Evolutionary conservation across 2,113 vertebrate species (phyloP), one percentile per base, ranked within the genome.

Genomic region (Dipodomys stephensi): DNA sequence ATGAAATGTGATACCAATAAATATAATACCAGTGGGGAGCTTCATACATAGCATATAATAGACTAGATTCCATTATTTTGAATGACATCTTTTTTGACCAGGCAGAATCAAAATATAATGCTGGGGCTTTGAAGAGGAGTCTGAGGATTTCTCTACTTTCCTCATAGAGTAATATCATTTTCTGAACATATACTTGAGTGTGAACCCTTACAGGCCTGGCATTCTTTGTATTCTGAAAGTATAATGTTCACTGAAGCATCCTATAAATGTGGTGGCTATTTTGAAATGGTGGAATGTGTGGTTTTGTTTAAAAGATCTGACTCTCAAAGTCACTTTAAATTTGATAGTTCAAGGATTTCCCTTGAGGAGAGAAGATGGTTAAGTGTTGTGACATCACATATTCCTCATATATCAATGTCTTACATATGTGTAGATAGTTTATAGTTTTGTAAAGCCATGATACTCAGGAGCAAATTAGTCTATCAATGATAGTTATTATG

Each of bases 291-390:
- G n/a, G 91, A 65, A 64, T 88, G 60, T 85, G 27, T 65, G 11
- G 7, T 82, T 2, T 93, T 83, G 92, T 93, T 22, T 15, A 27
- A 25, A 69, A 79, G 57, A 78, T 80, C 32, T 94, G 20, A 71
- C 64, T 90, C 67, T 77, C 44, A 73, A 53, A 88, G 49, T 87
- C n/a, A 81, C 85, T 94, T 92, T 78, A 80, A 69, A 57, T 81
- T 72, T 95, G 76, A 81, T 53, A 73, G 62, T 88, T 93, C 53
- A 83, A 57, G 44, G 71, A 90, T 72, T 92, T 25, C 62, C 69
- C 0, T 73, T 39, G 35, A 73, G 46, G 92, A 90, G 79, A 60
- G 20, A 60, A 30, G 13, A 57, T 92, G 88, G 69, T 79, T 85
- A 84, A 84, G 65, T 62, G 19, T 53, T 72, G 23, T 39, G 39